Percentiles rank a stretch among this genome's conserved stretches.
Evolutionary conservation across 2,797 vertebrate species (phyloP).

Genomic region (Enteromius trimaculatus): DNA sequence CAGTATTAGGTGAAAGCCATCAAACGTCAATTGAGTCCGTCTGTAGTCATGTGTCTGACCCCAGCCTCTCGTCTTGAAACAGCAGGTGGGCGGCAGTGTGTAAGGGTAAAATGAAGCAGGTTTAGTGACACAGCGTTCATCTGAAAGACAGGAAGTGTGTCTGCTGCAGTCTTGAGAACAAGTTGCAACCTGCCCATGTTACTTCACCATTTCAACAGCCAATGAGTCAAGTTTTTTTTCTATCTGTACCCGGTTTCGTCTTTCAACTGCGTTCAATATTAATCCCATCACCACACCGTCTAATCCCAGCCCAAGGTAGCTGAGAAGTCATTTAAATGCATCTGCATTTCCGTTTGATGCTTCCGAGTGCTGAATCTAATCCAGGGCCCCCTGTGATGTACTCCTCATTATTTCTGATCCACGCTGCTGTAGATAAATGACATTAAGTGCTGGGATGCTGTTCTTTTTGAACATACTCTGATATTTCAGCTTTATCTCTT

Average conservation of each 20-base stretch:
- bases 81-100: neutral
- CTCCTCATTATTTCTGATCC: slow-evolving; percentile 51
- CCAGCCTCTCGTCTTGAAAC: too few species aligned
- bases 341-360: slow-evolving; percentile 49
- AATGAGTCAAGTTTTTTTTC: neutral
- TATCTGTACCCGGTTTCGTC: slow-evolving; percentile 11
- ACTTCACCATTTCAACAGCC: neutral
- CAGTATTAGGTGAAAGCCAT: neutral
- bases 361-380: slow-evolving; percentile 50
- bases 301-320: slow-evolving; percentile 57
- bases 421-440: slow-evolving; percentile 52
- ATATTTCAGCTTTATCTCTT: slow-evolving; percentile 19
- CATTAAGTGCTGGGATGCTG: slow-evolving; percentile 15
- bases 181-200: slow-evolving; percentile 10
- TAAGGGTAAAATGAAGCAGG: slow-evolving; percentile 1
- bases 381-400: slow-evolving; percentile 53
- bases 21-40: neutral
- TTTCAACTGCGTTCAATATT: slow-evolving; percentile 48
- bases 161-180: slow-evolving; percentile 4
- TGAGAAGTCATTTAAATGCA: slow-evolving; percentile 54
- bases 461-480: slow-evolving; percentile 23
- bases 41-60: neutral
- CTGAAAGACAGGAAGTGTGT: slow-evolving; percentile 4
- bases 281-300: slow-evolving; percentile 50
- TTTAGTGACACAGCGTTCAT: neutral